phyloP scores from a whole-genome alignment of 2,797 vertebrate genomes.

The Catharus ustulatus region DNA sequence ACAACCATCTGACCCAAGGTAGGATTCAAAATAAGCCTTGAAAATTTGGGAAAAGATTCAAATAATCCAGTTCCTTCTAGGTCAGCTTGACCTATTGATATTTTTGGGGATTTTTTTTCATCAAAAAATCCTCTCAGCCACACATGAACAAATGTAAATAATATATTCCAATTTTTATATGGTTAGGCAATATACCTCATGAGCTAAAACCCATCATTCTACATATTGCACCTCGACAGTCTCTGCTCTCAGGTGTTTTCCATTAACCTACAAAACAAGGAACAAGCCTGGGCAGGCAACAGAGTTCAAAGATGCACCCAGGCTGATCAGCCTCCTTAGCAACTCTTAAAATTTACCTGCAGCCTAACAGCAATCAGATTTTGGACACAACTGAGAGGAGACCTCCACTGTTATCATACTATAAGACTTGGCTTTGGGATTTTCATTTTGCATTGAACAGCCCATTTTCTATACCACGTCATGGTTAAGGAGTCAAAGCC shows the following conservation, averaged over 20 bases:
- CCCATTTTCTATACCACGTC: background rate
- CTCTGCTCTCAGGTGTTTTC: background rate
- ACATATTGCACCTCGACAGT: accelerated
- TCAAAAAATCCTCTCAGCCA: background rate
- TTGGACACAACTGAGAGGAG: background rate
- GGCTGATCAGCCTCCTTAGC: background rate
- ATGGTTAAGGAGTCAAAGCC: background rate
- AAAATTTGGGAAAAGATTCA: background rate
- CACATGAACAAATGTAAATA: background rate
- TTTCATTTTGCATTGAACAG: background rate
- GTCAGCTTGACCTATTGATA: background rate
- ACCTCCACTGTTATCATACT: background rate
- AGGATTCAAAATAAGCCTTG: background rate
- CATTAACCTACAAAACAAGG: background rate
- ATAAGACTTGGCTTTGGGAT: background rate
- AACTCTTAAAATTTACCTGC: background rate
- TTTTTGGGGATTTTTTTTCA: background rate
- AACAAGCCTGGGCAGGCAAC: background rate
- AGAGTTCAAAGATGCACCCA: background rate
- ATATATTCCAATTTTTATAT: background rate
- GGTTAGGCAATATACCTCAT: background rate
- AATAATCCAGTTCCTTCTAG: background rate
- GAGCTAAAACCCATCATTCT: background rate
- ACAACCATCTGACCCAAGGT: background rate
- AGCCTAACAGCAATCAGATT: background rate